Evolutionary conservation across 1,140 invertebrate species (phyloP).

Genomic region (Megathymus violae): DNA sequence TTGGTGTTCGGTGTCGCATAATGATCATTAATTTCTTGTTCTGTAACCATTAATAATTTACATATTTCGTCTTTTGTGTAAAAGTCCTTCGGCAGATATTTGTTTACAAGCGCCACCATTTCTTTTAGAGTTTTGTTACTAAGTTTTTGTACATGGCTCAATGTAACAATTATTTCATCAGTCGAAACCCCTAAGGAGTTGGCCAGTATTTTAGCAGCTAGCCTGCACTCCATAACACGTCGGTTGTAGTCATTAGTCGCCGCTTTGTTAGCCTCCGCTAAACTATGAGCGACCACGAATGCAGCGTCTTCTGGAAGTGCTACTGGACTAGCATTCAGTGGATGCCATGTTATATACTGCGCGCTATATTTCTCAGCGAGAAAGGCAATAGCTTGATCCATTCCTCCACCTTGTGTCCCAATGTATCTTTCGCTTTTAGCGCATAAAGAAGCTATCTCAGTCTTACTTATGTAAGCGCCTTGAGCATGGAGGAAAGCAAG

Average conservation of each 20-base stretch:
- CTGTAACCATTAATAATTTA: constrained; percentile 86
- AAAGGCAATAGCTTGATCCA: constrained; percentile 99
- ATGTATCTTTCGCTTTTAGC: constrained; percentile 96
- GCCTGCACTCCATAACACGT: constrained; percentile 96
- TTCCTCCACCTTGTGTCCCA: constrained; percentile 98
- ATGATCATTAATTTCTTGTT: constrained; percentile 86
- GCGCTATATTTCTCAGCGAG: constrained; percentile 93
- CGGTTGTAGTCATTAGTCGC: constrained; percentile 95
- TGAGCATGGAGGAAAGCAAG: constrained; percentile 92
- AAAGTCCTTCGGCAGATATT: constrained; percentile 87
- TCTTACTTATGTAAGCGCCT: constrained; percentile 86
- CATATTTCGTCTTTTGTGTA: constrained; percentile 92
- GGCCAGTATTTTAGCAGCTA: constrained; percentile 93
- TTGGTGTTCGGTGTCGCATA: constrained; percentile 89
- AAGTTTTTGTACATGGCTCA: constrained; percentile 89
- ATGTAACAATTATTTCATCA: constrained; percentile 66
- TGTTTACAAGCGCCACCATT: constrained; percentile 87
- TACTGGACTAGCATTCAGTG: constrained; percentile 91
- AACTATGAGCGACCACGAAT: constrained; percentile 97
- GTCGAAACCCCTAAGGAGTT: constrained; percentile 80
- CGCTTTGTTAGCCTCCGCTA: constrained; percentile 96
- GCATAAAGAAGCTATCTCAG: constrained; percentile 93
- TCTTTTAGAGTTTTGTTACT: constrained; percentile 87
- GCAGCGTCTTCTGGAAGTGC: constrained; percentile 90
- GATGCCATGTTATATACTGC: constrained; percentile 97